Base-by-base conservation (phyloP, 2,113 vertebrate genomes). In the Zapus hudsonius region DNA sequence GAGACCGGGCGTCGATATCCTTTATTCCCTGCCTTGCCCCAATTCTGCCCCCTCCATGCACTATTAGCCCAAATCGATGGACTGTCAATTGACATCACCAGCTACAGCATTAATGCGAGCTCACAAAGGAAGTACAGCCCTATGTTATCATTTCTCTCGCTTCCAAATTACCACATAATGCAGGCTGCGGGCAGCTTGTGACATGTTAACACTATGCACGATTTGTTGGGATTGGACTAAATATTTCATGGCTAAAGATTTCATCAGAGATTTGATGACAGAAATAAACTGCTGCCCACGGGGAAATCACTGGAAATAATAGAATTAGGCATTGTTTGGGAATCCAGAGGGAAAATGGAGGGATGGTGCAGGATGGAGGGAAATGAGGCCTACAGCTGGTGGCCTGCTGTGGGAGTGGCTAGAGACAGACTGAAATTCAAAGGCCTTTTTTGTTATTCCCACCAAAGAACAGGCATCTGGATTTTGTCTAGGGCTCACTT, bases 151-250 rank as follows among this genome's bases (percentile, higher is more conserved):
- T 98, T 98, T 98, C 99, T 97, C 98, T 99, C 98, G 95, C 98
- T 99, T 98, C 99, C 98, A 99, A 98, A 99, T 99, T 98, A 98
- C 98, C 97, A 98, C 97, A 97, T 98, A 98, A 98, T 97, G 98
- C 98, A 95, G 98, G 92, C 98, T 98, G 93, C 83, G 87, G 99
- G 97, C 99, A 98, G 99, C 98, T 97, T 97, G 98, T 97, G 98
- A 98, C 98, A 98, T 98, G 98, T 98, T 99, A 99, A 98, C 98
- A 97, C 98, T 98, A 98, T 97, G 97, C 97, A 98, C 96, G 97
- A 98, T 98, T 98, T 96, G 99, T 95, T 94, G 97, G 97, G 97
- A 98, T 98, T 97, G 97, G 97, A 98, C 98, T 98, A 98, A 99
- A 99, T 97, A 98, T 98, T 97, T 97, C 98, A 96, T 84, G 94